These are phyloP conservation scores for Simalia tracyae DNA, from an alignment of 2,797 vertebrate genomes.

Conservation along the genomic window DNA sequence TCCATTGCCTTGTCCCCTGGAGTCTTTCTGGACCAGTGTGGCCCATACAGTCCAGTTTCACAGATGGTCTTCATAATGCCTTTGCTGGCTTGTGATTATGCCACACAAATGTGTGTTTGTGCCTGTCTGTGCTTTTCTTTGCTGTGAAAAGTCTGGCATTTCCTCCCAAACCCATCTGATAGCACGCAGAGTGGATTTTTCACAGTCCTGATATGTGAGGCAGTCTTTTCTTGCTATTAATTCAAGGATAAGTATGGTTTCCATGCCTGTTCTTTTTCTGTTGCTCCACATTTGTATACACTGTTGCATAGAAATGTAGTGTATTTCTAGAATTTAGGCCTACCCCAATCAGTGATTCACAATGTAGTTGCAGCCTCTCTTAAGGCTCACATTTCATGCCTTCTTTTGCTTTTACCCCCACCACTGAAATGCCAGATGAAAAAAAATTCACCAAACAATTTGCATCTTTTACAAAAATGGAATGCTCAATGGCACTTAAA, in stretches of 20 bases:
- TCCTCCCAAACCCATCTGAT: neutral
- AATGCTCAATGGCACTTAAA: neutral
- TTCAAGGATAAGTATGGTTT: neutral
- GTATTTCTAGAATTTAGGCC: neutral
- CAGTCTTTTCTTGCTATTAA: neutral
- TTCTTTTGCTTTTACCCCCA: neutral
- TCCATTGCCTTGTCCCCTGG: neutral
- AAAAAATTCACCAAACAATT: neutral
- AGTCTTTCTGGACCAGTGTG: neutral
- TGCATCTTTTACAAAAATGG: neutral
- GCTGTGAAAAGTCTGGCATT: neutral
- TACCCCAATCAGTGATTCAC: neutral
- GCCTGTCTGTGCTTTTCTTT: neutral
- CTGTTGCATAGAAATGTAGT: neutral
- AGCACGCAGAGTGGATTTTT: neutral
- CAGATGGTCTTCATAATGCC: neutral
- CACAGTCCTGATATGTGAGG: neutral
- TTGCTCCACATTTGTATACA: neutral
- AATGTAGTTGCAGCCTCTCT: neutral
- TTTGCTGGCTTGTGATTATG: neutral
- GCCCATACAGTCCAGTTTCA: neutral
- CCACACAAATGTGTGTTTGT: neutral
- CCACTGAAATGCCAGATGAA: neutral
- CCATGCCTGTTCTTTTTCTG: neutral
- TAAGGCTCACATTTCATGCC: neutral